Evolutionary conservation across 2,113 vertebrate genomes (phyloP).

Genomic region (Petromus typicus): DNA sequence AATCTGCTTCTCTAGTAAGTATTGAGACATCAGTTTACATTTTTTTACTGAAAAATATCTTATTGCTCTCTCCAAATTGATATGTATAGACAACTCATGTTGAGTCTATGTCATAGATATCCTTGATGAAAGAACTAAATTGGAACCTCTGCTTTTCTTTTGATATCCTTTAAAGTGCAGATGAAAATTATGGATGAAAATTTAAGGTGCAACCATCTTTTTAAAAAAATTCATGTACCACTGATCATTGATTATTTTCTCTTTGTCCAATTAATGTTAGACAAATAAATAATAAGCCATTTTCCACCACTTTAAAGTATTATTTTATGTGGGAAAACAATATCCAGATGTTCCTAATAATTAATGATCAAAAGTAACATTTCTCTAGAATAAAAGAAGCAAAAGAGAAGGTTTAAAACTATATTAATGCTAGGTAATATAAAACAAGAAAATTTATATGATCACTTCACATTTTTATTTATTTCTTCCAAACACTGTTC

Average conservation of each 20-base stretch:
- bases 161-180: not conserved
- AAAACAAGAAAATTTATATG: not conserved
- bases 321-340: conserved; percentile 25
- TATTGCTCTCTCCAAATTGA: not conserved
- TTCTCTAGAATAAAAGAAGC: not conserved
- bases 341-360: conserved; percentile 1
- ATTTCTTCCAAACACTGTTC: not conserved
- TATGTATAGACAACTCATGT: not conserved
- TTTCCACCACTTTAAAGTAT: not conserved
- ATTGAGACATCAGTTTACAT: not conserved
- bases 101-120: not conserved
- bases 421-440: not conserved
- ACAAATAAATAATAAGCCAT: not conserved
- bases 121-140: not conserved
- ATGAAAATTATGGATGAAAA: not conserved
- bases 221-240: not conserved
- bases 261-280: not conserved
- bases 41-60: not conserved
- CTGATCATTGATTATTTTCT: not conserved
- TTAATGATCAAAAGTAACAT: not conserved
- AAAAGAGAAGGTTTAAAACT: not conserved
- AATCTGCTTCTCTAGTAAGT: not conserved
- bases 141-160: not conserved
- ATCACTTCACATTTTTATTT: conserved; percentile 26
- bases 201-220: not conserved